Base-by-base conservation (phyloP, 2,113 vertebrate species). In the Phainopepla nitens region DNA sequence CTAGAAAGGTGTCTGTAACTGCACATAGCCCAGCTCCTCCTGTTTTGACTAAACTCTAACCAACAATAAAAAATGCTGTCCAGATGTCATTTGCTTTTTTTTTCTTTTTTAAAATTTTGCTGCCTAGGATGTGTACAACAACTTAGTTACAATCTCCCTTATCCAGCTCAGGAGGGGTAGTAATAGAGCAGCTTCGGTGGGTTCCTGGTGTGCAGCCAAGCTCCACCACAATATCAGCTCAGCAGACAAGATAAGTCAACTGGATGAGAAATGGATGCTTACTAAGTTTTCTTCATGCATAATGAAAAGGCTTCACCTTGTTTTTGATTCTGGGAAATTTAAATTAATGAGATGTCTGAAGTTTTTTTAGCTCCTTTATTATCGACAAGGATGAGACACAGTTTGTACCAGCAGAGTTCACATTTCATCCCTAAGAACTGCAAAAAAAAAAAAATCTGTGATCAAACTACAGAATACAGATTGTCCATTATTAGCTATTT, bases 271-370 rank as follows among this genome's bases (percentile, higher is more conserved):
- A 83, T 24, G 8, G 29, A 50, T 83, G 42, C 71, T 61, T 77
- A 72, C 15, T 33, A 68, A 53, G 12, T 69, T 95, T 80, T 61
- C 33, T 70, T 90, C 56, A 78, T 21, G 64, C 60, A 56, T 78
- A 89, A 90, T 78, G n/a, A 78, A 90, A 95, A 45, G 41, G 13
- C 10, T 90, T 86, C 82, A 75, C 58, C 75, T 87, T 89, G 42
- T 81, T 96, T 94, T 80, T 83, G 54, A 89, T 94, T 83, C 56
- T n/a, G 88, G 89, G 54, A 86, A 95, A 95, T 86, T 31, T 89
- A 82, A 86, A 92, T 95, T 90, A 83, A 95, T 89, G 47, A 62
- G 33, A 69, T 58, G 54, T 93, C 88, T 51, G 62, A 56, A 90
- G 70, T 9, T 69, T 69, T 93, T 92, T 94, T 65, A 90, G 45